phyloP scores from a whole-genome alignment of 2,113 vertebrate species.

The Chaetorhynchus papuensis region DNA sequence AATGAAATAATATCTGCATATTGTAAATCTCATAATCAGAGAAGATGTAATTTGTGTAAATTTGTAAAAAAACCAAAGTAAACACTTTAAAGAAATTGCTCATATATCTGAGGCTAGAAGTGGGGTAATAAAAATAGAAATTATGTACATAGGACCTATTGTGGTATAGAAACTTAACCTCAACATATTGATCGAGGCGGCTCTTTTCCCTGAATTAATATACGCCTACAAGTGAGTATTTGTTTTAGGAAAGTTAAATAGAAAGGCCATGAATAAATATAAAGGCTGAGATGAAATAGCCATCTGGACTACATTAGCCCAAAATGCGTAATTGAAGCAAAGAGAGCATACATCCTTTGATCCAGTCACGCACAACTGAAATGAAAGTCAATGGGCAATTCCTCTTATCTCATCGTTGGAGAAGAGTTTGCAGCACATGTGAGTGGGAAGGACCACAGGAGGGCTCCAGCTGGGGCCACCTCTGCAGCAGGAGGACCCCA shows the following conservation, averaged over 20 bases:
- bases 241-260: slow-evolving; percentile 45
- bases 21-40: slow-evolving; percentile 23
- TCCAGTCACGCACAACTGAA: slow-evolving; percentile 40
- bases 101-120: not conserved
- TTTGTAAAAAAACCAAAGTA: slow-evolving; percentile 41
- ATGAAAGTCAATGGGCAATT: slow-evolving; percentile 32
- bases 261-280: slow-evolving; percentile 31
- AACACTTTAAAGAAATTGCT: slow-evolving; percentile 14
- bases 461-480: not conserved
- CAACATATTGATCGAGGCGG: slow-evolving; percentile 29
- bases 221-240: not conserved
- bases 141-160: not conserved
- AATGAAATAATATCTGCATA: slow-evolving; percentile 39
- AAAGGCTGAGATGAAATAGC: slow-evolving; percentile 21
- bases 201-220: slow-evolving; percentile 47
- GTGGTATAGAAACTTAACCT: slow-evolving; percentile 25
- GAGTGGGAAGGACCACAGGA: not conserved
- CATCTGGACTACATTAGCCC: slow-evolving; percentile 44
- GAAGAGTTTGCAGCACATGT: slow-evolving; percentile 2
- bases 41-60: slow-evolving; percentile 23
- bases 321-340: not conserved
- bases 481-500: not conserved
- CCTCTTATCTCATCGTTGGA: not conserved
- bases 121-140: slow-evolving; percentile 25
- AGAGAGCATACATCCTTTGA: slow-evolving; percentile 13